Percentiles rank a stretch among this genome's conserved stretches.
Conservation (phyloP, 2,113 vertebrate species). For the Pelecanus crispus region DNA sequence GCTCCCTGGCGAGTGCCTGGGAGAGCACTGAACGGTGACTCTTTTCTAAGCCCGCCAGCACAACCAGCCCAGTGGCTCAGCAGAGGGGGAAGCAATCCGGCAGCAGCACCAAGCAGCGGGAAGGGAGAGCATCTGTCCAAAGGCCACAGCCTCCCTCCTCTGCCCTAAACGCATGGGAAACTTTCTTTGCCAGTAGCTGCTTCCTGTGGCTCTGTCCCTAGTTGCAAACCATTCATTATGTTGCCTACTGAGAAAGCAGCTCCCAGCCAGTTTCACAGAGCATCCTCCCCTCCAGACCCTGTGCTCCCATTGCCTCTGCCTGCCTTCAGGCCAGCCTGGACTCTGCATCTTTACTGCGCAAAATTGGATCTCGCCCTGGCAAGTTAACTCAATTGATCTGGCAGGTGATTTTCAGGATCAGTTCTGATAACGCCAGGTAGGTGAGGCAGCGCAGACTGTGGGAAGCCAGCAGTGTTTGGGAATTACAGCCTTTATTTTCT, state of each 20-base stretch:
- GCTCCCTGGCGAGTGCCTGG: rapidly evolving
- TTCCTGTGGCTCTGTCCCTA: not conserved
- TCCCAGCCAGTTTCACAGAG: not conserved
- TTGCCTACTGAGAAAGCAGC: not conserved
- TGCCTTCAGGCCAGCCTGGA: not conserved
- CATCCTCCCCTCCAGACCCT: rapidly evolving
- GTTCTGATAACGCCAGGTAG: not conserved
- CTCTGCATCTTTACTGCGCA: not conserved
- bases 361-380: not conserved
- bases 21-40: rapidly evolving
- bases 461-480: not conserved
- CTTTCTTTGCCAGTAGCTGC: not conserved
- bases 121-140: not conserved
- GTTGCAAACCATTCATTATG: not conserved
- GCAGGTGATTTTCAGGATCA: not conserved
- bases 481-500: not conserved
- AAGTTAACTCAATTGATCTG: not conserved
- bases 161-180: not conserved
- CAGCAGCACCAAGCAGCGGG: not conserved
- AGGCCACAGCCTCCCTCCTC: not conserved
- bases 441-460: not conserved
- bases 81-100: not conserved
- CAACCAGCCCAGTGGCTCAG: not conserved
- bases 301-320: rapidly evolving
- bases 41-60: not conserved